Conservation (phyloP, 2,888 invertebrate genomes). For the Crossocerus cetratus region DNA sequence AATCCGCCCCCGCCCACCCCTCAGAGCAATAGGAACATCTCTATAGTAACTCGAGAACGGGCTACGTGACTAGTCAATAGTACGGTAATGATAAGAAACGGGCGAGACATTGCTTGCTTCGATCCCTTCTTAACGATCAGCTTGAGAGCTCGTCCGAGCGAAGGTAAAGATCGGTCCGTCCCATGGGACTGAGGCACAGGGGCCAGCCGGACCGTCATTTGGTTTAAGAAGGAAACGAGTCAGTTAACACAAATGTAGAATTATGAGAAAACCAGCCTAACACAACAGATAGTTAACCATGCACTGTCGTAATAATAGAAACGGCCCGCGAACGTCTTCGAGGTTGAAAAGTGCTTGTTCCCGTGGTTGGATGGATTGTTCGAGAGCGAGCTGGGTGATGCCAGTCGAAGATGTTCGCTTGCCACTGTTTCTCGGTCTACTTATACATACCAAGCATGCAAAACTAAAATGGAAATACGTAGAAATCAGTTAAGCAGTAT, state of each 20-base stretch:
- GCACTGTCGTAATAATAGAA: constrained; percentile 25
- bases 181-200: not conserved
- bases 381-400: not conserved
- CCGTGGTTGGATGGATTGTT: not conserved
- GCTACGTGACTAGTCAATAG: constrained; percentile 38
- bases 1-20: not conserved
- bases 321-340: constrained; percentile 20
- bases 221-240: constrained; percentile 41
- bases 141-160: not conserved
- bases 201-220: not conserved
- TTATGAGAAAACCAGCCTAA: constrained; percentile 34
- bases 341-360: not conserved
- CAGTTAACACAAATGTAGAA: constrained; percentile 41
- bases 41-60: constrained; percentile 39
- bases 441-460: constrained; percentile 59
- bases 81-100: constrained; percentile 44
- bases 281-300: constrained; percentile 42
- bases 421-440: constrained; percentile 18
- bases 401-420: constrained; percentile 24
- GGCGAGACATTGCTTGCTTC: constrained; percentile 37
- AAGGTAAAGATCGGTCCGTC: not conserved
- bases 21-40: constrained; percentile 49
- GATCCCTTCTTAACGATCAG: constrained; percentile 38
- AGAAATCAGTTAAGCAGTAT: constrained; percentile 52
- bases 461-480: constrained; percentile 64